phyloP scores from a whole-genome alignment of 2,888 invertebrate genomes.

The Amaurobius ferox region DNA sequence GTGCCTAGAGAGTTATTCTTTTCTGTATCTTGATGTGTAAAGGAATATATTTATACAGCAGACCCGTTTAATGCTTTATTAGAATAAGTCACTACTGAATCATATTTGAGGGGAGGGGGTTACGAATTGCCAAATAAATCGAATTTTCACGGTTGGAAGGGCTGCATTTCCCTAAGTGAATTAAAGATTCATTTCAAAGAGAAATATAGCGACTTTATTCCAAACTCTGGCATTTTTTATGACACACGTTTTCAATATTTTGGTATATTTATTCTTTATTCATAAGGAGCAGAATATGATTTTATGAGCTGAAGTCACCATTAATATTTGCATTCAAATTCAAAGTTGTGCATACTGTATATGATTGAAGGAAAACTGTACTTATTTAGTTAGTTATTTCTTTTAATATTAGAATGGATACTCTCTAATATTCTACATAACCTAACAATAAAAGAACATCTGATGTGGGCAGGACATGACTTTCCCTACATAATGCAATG shows the following conservation, averaged over 20 bases:
- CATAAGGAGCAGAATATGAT: background rate
- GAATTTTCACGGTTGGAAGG: background rate
- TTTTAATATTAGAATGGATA: too few species aligned
- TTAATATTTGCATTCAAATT: too few species aligned
- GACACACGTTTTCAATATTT: background rate
- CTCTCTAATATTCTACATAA: too few species aligned
- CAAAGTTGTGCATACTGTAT: too few species aligned
- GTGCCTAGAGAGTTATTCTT: background rate
- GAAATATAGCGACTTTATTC: background rate
- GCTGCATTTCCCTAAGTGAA: background rate
- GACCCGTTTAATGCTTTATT: background rate
- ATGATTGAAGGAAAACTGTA: too few species aligned
- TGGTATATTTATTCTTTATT: background rate
- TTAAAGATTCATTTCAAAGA: background rate
- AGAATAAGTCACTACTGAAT: slow-evolving; percentile 1
- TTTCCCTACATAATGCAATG: too few species aligned
- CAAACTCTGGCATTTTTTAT: background rate
- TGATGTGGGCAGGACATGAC: too few species aligned
- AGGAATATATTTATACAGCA: slow-evolving; percentile 2
- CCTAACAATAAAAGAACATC: too few species aligned
- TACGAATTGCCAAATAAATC: background rate
- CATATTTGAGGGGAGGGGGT: background rate
- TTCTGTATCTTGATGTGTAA: background rate
- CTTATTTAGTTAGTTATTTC: too few species aligned
- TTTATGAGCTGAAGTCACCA: too few species aligned